Conservation (phyloP, 1,140 invertebrate species). For the Tetragnatha versicolor region DNA sequence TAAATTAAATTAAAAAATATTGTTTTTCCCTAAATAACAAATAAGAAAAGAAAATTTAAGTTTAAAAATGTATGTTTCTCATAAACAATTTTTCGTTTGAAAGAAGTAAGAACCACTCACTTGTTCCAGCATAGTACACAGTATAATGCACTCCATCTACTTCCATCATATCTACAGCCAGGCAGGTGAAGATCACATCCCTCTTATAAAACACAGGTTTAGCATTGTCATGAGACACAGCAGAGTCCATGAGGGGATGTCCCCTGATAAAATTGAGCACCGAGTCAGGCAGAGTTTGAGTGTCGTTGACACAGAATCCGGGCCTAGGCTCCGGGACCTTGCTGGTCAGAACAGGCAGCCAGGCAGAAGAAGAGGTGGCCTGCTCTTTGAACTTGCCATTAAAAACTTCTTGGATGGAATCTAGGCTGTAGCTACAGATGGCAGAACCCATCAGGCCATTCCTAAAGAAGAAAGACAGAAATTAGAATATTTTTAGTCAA, state of each 20-base stretch:
- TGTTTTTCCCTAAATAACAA: too few species aligned
- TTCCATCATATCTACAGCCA: slow-evolving; percentile 84
- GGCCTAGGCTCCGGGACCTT: slow-evolving; percentile 84
- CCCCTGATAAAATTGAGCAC: slow-evolving; percentile 93
- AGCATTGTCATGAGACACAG: slow-evolving; percentile 86
- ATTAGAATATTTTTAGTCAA: not conserved
- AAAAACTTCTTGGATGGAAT: slow-evolving; percentile 88
- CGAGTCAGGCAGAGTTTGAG: slow-evolving; percentile 78
- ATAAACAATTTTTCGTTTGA: slow-evolving; percentile 20
- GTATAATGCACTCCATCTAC: slow-evolving; percentile 81
- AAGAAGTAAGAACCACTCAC: slow-evolving; percentile 66
- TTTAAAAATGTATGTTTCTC: not conserved
- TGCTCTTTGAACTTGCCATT: slow-evolving; percentile 91
- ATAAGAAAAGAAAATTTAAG: too few species aligned
- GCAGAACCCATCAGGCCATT: slow-evolving; percentile 92
- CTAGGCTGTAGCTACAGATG: slow-evolving; percentile 89
- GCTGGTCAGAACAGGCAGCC: slow-evolving; percentile 86
- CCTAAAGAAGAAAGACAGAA: slow-evolving; percentile 11
- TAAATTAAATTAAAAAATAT: too few species aligned
- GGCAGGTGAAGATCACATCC: slow-evolving; percentile 83
- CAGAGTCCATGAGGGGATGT: slow-evolving; percentile 95
- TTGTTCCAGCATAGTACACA: slow-evolving; percentile 85
- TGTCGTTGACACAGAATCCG: slow-evolving; percentile 88
- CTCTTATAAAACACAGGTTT: slow-evolving; percentile 88
- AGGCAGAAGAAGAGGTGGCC: slow-evolving; percentile 84